Conservation (phyloP, 2,797 vertebrate genomes). For the Esox lucius region DNA sequence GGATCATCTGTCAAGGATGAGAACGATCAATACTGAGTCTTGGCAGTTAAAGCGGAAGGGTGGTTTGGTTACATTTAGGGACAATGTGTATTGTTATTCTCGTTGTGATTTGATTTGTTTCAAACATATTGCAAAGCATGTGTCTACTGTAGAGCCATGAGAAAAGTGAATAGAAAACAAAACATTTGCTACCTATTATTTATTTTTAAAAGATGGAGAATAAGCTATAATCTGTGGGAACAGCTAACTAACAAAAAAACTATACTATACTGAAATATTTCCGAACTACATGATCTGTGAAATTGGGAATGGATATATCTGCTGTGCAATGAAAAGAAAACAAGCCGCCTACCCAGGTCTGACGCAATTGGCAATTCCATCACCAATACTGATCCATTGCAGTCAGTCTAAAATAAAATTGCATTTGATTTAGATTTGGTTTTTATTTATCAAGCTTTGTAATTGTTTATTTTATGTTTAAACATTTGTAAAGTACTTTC, state of each 20-base stretch:
- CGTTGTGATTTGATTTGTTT: too few relatives aligned
- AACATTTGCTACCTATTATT: too few relatives aligned
- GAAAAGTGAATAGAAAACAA: too few relatives aligned
- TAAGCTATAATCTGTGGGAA: neutral
- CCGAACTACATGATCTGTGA: neutral
- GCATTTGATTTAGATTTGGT: neutral
- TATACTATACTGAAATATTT: too few relatives aligned
- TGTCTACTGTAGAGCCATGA: too few relatives aligned
- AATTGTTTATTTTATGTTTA: neutral
- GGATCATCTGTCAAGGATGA: neutral
- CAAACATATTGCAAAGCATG: too few relatives aligned
- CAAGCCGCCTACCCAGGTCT: neutral
- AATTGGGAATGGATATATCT: neutral
- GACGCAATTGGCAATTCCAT: slow-evolving; percentile 14
- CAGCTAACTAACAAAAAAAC: too few relatives aligned
- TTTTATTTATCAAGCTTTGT: neutral
- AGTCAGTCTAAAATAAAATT: neutral
- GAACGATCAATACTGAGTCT: neutral
- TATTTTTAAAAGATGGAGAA: neutral
- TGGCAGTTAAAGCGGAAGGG: neutral
- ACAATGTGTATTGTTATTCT: neutral
- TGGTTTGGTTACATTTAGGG: neutral
- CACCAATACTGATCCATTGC: neutral
- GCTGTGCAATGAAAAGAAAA: neutral
- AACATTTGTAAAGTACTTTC: neutral